phyloP scores from a whole-genome alignment of 1,140 invertebrate genomes.

The Neuroterus valhalla region DNA sequence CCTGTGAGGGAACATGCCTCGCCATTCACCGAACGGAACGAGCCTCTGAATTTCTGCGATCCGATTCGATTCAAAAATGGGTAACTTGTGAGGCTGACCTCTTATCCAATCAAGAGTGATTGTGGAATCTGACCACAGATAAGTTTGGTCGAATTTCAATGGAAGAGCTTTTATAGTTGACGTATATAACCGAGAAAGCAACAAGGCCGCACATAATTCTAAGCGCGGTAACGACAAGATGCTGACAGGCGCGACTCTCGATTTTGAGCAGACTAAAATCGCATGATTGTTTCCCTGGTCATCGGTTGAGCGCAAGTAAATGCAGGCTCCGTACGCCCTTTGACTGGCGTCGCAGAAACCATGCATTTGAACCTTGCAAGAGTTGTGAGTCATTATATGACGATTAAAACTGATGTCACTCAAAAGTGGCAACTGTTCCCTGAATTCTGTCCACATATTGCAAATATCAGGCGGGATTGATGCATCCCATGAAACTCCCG shows the following conservation, averaged over 20 bases:
- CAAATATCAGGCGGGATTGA: too few species aligned
- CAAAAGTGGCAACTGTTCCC: too few species aligned
- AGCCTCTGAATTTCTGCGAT: constrained; percentile 31
- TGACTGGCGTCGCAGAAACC: too few species aligned
- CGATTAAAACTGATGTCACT: too few species aligned
- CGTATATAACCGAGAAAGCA: constrained; percentile 48
- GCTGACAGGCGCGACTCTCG: constrained; percentile 63
- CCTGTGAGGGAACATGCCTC: constrained; percentile 20
- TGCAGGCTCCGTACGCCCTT: constrained; percentile 59
- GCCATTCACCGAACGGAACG: constrained; percentile 29
- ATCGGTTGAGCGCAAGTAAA: too few species aligned
- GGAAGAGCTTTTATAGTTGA: constrained; percentile 35
- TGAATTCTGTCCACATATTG: too few species aligned
- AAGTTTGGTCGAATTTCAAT: background rate
- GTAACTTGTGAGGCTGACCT: background rate
- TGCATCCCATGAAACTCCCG: too few species aligned
- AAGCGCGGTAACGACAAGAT: constrained; percentile 60
- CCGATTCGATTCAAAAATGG: background rate
- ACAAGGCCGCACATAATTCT: constrained; percentile 64
- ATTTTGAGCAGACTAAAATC: constrained; percentile 58
- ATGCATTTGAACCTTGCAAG: too few species aligned
- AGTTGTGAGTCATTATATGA: too few species aligned
- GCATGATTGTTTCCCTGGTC: too few species aligned
- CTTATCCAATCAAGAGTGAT: background rate
- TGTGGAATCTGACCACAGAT: constrained; percentile 56